A percentile compares a stretch with the other conserved stretches of the same genome.
phyloP scores from a whole-genome alignment of 2,797 vertebrate genomes.

The Fratercula arctica region DNA sequence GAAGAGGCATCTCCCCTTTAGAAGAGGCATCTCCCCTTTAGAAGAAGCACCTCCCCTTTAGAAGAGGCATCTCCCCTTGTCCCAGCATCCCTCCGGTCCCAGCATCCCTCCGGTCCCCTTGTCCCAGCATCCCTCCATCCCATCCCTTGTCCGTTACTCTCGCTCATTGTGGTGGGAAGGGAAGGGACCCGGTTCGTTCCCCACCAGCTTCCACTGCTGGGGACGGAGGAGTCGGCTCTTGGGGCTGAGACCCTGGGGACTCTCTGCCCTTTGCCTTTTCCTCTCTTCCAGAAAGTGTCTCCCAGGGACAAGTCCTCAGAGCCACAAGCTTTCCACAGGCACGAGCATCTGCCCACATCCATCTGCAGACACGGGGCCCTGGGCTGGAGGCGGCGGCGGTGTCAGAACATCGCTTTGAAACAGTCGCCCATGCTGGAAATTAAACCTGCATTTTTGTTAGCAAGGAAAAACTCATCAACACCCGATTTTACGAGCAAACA shows the following conservation, averaged over 20 bases:
- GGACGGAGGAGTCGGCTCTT: not conserved
- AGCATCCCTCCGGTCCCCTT: not conserved
- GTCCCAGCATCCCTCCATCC: not conserved
- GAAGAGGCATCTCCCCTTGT: not conserved
- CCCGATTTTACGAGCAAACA: not conserved
- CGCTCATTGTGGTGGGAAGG: not conserved
- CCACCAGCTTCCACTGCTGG: rapidly evolving
- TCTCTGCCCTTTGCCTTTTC: not conserved
- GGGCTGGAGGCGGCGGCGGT: not conserved
- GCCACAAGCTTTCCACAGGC: not conserved
- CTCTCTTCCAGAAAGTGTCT: not conserved
- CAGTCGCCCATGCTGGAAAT: not conserved
- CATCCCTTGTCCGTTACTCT: not conserved
- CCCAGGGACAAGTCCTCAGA: not conserved
- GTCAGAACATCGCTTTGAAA: not conserved
- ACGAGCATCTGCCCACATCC: not conserved
- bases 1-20: no score
- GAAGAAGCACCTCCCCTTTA: not conserved
- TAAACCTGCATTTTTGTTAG: not conserved
- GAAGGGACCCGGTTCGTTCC: not conserved
- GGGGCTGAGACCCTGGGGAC: not conserved
- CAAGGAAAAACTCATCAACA: not conserved
- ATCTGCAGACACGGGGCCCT: rapidly evolving
- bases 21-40: not conserved
- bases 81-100: not conserved